These are phyloP conservation scores for Strigamia maritima DNA, from an alignment of 2,888 invertebrate genomes.

Conservation along the genomic window DNA sequence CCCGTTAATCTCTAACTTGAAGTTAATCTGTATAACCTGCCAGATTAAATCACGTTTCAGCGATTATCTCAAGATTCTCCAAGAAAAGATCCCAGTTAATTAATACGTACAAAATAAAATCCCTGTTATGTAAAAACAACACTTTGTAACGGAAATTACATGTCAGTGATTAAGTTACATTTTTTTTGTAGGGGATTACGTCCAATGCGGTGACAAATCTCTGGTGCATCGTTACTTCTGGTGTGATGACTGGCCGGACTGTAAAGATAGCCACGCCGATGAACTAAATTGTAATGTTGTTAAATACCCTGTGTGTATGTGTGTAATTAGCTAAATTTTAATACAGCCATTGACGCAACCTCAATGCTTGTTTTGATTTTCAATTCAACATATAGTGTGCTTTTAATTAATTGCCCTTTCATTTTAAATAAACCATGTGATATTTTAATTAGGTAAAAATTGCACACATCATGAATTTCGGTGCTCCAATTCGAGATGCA, in stretches of 20 bases:
- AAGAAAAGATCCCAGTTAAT: not conserved
- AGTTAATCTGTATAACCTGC: not conserved
- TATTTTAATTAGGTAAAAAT: constrained; percentile 45
- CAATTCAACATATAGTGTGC: not conserved
- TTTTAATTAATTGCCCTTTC: not conserved
- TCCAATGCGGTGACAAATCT: constrained; percentile 49
- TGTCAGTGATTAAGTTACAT: not conserved
- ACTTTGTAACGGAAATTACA: not conserved
- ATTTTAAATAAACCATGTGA: not conserved
- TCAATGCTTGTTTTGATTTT: not conserved
- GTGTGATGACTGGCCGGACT: constrained; percentile 53
- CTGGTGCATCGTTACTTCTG: constrained; percentile 49
- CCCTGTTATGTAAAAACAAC: not conserved
- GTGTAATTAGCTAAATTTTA: not conserved
- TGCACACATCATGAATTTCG: constrained; percentile 49
- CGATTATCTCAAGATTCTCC: not conserved
- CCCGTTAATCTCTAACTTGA: not conserved
- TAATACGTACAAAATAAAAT: not conserved
- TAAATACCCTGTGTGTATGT: not conserved
- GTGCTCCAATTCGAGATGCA: constrained; percentile 55
- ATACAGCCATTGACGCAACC: not conserved
- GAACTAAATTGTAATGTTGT: constrained; percentile 49
- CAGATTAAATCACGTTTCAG: not conserved
- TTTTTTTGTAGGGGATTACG: constrained; percentile 37
- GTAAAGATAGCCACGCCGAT: constrained; percentile 51